A percentile compares a stretch with the other conserved stretches of the same genome.
phyloP scores from a whole-genome alignment of 2,888 invertebrate genomes.

The Petrolisthes cinctipes region DNA sequence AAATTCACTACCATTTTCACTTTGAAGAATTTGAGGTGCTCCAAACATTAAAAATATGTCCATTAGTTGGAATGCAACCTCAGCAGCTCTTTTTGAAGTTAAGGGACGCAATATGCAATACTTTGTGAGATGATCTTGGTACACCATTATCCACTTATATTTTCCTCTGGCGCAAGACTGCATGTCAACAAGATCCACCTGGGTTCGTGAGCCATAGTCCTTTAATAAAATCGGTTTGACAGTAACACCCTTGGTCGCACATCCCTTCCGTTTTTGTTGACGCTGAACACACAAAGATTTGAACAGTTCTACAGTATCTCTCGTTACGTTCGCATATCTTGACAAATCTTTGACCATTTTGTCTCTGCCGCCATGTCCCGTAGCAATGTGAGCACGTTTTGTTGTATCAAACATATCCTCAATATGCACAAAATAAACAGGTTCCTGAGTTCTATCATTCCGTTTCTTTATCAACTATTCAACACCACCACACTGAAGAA shows the following conservation, averaged over 20 bases:
- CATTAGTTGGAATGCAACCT: neutral
- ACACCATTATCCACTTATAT: constrained; percentile 5
- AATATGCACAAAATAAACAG: constrained; percentile 4
- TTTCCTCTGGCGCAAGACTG: constrained; percentile 17
- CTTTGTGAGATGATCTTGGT: neutral
- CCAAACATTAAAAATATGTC: neutral
- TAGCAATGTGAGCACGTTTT: too few relatives aligned
- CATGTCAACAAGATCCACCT: constrained; percentile 19
- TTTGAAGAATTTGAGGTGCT: neutral
- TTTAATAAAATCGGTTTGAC: constrained; percentile 22
- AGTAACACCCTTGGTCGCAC: constrained; percentile 10
- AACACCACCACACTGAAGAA: constrained; percentile 15
- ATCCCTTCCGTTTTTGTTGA: constrained; percentile 13
- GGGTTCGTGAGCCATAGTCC: constrained; percentile 10
- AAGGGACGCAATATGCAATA: neutral
- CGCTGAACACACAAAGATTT: constrained; percentile 19
- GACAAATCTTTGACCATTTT: constrained; percentile 27
- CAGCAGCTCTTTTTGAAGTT: constrained; percentile 20
- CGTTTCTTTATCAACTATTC: constrained; percentile 18
- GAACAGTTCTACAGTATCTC: constrained; percentile 20
- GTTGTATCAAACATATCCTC: constrained; percentile 10
- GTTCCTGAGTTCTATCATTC: constrained; percentile 22
- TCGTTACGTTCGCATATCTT: neutral
- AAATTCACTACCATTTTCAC: constrained; percentile 42
- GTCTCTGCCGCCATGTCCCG: neutral